Conservation (phyloP, 2,797 vertebrate genomes). For the Dendrocincla fuliginosa region DNA sequence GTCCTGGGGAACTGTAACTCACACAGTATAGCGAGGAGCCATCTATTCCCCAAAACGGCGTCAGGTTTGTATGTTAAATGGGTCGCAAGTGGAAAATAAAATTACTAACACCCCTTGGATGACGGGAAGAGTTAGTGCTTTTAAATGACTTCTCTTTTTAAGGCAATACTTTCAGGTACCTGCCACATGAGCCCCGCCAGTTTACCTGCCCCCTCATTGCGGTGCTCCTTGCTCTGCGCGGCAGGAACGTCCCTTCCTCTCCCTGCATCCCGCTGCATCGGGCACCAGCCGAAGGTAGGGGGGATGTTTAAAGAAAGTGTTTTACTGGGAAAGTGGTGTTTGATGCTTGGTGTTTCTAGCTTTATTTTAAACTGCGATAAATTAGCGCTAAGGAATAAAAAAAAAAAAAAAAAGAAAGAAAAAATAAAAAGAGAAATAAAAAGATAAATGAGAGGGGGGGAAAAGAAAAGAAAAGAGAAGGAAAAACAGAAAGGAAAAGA, state of each 20-base stretch:
- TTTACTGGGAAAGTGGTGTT: neutral
- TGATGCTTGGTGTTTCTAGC: neutral
- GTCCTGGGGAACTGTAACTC: neutral
- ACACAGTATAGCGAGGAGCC: rapidly evolving
- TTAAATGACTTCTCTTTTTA: neutral
- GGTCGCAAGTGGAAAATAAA: neutral
- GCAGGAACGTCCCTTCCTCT: neutral
- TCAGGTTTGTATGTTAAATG: neutral
- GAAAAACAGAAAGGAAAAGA: rapidly evolving
- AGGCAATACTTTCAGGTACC: neutral
- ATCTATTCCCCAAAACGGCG: rapidly evolving
- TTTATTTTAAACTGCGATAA: neutral
- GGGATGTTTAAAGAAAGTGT: neutral
- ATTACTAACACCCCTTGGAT: neutral
- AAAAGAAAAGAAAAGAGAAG: too few relatives aligned
- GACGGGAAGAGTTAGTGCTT: neutral
- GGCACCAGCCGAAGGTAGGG: neutral
- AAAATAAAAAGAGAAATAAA: rapidly evolving
- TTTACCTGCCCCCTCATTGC: neutral
- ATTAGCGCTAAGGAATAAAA: neutral
- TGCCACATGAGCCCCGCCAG: neutral
- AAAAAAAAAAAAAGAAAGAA: neutral
- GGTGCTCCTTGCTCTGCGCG: neutral
- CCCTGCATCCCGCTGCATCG: neutral
- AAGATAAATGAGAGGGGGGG: too few relatives aligned